Percentiles rank a stretch among this genome's conserved stretches.
Conservation (phyloP, 2,113 vertebrate genomes). For the Psittacula cyanocephala region DNA sequence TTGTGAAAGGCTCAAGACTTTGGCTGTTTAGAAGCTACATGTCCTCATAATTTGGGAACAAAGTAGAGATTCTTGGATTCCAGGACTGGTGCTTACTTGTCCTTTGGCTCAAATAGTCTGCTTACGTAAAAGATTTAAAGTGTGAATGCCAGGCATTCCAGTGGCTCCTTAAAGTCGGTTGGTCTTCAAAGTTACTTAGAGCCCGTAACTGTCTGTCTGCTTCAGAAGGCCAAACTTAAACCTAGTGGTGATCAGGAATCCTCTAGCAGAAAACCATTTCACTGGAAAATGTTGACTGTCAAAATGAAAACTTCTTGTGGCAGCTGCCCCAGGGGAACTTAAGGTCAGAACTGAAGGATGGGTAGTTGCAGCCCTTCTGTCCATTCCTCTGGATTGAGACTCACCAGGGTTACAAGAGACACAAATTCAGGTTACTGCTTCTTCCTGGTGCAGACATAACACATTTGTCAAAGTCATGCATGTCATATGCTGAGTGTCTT, state of each 20-base stretch:
- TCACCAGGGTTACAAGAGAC: not conserved
- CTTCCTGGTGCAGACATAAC: not conserved
- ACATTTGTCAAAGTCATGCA: not conserved
- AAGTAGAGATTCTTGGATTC: not conserved
- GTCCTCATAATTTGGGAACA: not conserved
- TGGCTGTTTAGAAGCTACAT: not conserved
- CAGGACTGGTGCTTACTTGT: conserved; percentile 4
- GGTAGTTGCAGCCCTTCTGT: not conserved
- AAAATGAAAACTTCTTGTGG: not conserved
- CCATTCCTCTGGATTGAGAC: not conserved
- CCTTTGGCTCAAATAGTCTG: not conserved
- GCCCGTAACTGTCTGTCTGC: not conserved
- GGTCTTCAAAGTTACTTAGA: not conserved
- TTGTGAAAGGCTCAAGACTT: not conserved
- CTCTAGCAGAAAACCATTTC: not conserved
- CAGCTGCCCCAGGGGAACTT: not conserved
- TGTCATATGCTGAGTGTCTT: not conserved
- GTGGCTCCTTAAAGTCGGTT: not conserved
- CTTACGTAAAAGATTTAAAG: not conserved
- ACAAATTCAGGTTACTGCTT: not conserved
- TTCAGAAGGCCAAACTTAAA: not conserved
- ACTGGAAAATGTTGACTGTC: not conserved
- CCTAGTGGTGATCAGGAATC: not conserved
- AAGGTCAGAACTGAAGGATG: not conserved
- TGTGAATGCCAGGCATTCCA: not conserved